Percentiles rank a stretch among this genome's conserved stretches.
phyloP scores from a whole-genome alignment of 2,888 invertebrate genomes.

The Apeira syringaria region DNA sequence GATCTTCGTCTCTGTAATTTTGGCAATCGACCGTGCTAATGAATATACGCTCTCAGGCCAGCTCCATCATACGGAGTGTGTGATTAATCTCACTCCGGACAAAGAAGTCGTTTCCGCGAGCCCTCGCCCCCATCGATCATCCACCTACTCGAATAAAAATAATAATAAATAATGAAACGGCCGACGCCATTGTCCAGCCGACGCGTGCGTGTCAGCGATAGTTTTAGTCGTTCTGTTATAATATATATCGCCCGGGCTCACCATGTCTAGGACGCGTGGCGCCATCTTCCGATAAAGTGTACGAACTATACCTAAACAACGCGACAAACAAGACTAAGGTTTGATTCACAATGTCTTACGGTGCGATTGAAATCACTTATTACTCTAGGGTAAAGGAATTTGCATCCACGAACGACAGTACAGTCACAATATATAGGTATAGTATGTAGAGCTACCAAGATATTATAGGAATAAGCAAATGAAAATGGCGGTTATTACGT shows the following conservation, averaged over 20 bases:
- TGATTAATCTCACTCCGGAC: conserved; percentile 77
- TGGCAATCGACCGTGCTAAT: conserved; percentile 55
- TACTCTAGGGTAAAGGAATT: too few relatives aligned
- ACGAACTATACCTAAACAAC: too few relatives aligned
- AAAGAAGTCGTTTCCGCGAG: conserved; percentile 73
- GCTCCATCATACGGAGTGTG: conserved; percentile 65
- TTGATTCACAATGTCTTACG: too few relatives aligned
- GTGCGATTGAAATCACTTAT: too few relatives aligned
- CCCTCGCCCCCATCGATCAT: conserved; percentile 75
- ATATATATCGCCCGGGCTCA: conserved; percentile 43
- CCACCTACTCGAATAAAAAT: conserved; percentile 76
- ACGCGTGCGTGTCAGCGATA: conserved; percentile 70
- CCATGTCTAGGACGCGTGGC: conserved; percentile 18
- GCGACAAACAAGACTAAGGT: too few relatives aligned
- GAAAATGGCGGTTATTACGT: too few relatives aligned
- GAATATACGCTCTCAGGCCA: conserved; percentile 64
- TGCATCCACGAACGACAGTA: too few relatives aligned
- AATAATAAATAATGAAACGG: conserved; percentile 72
- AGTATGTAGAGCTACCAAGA: too few relatives aligned
- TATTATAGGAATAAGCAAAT: too few relatives aligned
- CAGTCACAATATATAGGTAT: too few relatives aligned
- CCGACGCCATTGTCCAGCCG: conserved; percentile 69
- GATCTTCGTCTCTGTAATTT: conserved; percentile 33
- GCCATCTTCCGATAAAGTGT: too few relatives aligned
- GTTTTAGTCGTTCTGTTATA: conserved; percentile 46